Base-by-base conservation (phyloP, 2,113 vertebrate genomes). In the Halichoeres trimaculatus region DNA sequence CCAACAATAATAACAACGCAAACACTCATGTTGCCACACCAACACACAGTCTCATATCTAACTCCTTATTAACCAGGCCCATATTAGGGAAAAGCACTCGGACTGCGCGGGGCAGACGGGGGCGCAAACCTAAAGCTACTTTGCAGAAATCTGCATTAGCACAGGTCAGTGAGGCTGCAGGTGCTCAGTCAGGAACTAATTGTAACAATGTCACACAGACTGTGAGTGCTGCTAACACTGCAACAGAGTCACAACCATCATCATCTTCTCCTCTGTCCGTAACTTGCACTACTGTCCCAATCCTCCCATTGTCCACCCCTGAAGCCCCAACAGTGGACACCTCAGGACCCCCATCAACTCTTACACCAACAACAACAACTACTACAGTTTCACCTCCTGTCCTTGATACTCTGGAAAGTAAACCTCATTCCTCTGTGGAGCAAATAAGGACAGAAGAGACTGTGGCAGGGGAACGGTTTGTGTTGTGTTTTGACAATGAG, bases 401-500 rank as follows among this genome's bases (percentile, higher is more conserved):
- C 58, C 57, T 58, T 36, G 54, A 54, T 1, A 10, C 38, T 23
- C 38, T 69, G 35, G 85, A 78, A 19, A n/a, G 26, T 38, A 78
- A 71, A 24, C 16, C 71, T 26, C 75, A 68, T 19, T 38, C 70
- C 16, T 26, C 65, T 38, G n/a, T 78, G 36, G 62, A 62, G 10
- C 66, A 87, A 59, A 79, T 81, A 5, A 85, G 80, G 35, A 60
- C 81, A 22, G 68, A 47, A 19, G 83, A 86, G 30, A 38, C 62
- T 10, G 61, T 89, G 61, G 26, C 85, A 10, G 87, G 86, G 66
- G 90, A 94, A 69, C 89, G 85, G 64, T 93, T 94, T 78, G 92
- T 95, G n/a, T 81, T 94, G 2, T 94, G 93, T 56, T 93, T 94
- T 60, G 82, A 94, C 60, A 90, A 93, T 65, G 70, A 90, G 61